phyloP scores from a whole-genome alignment of 2,113 vertebrate species.

The Casuarius casuarius region DNA sequence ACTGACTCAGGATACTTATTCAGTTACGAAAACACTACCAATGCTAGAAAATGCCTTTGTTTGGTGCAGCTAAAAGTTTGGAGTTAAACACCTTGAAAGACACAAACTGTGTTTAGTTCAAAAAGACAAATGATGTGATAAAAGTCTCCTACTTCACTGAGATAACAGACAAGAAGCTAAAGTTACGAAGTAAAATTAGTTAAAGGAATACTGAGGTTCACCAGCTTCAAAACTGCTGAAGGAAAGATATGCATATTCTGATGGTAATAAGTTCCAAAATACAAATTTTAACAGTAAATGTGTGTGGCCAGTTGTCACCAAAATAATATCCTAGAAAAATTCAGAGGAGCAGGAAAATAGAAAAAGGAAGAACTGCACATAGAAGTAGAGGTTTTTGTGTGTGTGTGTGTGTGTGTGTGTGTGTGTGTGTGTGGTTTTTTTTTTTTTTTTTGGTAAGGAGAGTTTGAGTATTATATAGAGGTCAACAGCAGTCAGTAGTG shows the following conservation, averaged over 20 bases:
- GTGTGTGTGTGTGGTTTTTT: too few species aligned
- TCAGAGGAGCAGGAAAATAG: background rate
- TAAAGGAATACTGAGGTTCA: background rate
- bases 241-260: background rate
- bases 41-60: background rate
- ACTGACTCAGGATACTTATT: background rate
- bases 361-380: background rate
- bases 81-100: background rate
- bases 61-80: background rate
- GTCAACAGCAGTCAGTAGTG: background rate
- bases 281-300: background rate
- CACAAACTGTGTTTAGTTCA: background rate
- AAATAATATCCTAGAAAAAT: background rate
- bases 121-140: background rate
- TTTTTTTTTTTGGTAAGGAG: background rate
- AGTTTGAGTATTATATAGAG: background rate
- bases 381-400: background rate
- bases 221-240: background rate
- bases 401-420: too few species aligned
- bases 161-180: background rate
- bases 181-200: background rate
- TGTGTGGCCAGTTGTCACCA: background rate
- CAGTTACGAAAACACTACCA: background rate
- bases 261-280: background rate
- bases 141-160: background rate